Conservation (phyloP, 1,140 invertebrate genomes). For the Tetramorium alpestre region DNA sequence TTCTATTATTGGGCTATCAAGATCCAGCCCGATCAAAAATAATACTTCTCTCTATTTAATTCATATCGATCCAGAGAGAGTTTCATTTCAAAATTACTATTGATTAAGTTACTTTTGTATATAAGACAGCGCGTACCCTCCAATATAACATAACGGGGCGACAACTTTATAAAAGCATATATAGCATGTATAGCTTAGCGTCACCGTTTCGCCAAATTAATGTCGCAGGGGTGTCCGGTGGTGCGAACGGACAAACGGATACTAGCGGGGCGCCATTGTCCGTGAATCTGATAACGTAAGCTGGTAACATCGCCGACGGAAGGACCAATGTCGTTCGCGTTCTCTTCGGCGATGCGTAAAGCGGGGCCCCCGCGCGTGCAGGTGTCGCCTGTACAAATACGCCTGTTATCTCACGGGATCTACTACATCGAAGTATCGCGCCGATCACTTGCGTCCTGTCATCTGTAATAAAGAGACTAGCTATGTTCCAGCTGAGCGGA, state of each 20-base stretch:
- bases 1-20: no score
- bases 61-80: no score
- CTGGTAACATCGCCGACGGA: slow-evolving; percentile 63
- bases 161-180: no score
- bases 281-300: slow-evolving; percentile 74
- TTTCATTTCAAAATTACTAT: no score
- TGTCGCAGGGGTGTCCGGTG: slow-evolving; percentile 23
- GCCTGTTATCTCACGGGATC: slow-evolving; percentile 76
- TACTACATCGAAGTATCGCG: slow-evolving; percentile 76
- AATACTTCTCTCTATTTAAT: no score
- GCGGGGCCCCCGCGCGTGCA: slow-evolving; percentile 73
- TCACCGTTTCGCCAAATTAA: slow-evolving; percentile 29
- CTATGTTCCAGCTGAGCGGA: slow-evolving; percentile 34
- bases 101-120: neutral
- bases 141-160: neutral
- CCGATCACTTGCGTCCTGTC: slow-evolving; percentile 55
- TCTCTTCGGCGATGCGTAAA: slow-evolving; percentile 77
- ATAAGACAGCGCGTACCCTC: neutral
- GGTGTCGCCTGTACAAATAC: slow-evolving; percentile 80
- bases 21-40: no score
- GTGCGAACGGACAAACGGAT: slow-evolving; percentile 60
- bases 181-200: neutral
- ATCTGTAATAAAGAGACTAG: slow-evolving; percentile 56
- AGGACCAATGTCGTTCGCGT: slow-evolving; percentile 65
- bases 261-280: slow-evolving; percentile 74